Conservation (phyloP, 1,140 invertebrate genomes). For the Drosophila pandora region DNA sequence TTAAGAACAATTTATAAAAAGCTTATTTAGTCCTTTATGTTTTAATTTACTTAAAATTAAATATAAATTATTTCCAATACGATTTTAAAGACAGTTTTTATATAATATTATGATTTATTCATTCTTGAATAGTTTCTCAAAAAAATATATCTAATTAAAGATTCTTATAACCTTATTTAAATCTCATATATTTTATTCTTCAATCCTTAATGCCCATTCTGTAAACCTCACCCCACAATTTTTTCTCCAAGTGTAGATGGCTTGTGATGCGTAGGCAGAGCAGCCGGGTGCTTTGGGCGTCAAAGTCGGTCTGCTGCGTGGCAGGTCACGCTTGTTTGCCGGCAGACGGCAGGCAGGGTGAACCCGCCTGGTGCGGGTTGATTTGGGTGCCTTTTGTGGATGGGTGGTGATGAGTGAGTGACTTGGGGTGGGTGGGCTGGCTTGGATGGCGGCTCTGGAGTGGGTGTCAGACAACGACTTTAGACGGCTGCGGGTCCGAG, state of each 20-base stretch:
- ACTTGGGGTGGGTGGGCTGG: conserved; percentile 17
- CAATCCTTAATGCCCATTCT: no score
- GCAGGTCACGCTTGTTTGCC: conserved; percentile 71
- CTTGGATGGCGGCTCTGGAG: conserved; percentile 2
- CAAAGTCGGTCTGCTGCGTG: conserved; percentile 55
- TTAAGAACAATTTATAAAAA: no score
- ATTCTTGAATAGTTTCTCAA: no score
- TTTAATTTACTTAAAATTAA: no score
- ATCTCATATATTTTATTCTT: no score
- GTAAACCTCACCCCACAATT: no score
- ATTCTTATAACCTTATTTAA: no score
- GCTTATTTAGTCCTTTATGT: no score
- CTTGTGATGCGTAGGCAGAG: conserved; percentile 35
- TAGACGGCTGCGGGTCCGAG: conserved; percentile 56
- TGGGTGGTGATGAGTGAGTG: conserved; percentile 21
- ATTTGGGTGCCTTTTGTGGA: background rate
- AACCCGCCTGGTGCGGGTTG: background rate
- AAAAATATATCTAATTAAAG: no score
- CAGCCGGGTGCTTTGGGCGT: conserved; percentile 51
- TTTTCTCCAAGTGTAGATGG: conserved; percentile 11
- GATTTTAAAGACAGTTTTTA: no score
- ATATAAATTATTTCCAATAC: no score
- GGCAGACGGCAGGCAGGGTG: conserved; percentile 9
- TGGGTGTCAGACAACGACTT: conserved; percentile 56
- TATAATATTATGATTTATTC: no score